Evolutionary conservation across 2,888 invertebrate species (phyloP), one percentile per base, ranked within the genome.

Genomic region (Aplocera efformata): DNA sequence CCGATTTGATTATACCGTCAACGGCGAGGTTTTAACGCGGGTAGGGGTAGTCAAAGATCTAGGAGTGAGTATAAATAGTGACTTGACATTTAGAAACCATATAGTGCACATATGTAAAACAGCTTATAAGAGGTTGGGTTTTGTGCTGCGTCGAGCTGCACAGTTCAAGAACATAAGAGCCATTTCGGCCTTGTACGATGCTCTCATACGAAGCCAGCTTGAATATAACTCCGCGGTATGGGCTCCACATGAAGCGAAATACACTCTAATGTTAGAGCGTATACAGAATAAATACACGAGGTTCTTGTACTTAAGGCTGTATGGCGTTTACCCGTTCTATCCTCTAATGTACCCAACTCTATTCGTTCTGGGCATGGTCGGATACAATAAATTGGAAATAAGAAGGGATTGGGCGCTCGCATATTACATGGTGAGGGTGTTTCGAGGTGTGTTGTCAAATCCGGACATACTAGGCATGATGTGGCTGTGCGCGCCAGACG

Each of bases 311-410:
- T 22, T 20, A 8, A 27, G 21, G 17, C 11, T 21, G 5, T 26
- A 27, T 8, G 45, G 45, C 6, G 33, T 42, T 4, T 49, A 49
- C 21, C 42, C 45, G 3, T 40, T 28, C 8, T 44, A 35, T 25
- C 44, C 41, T 0, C 20, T 41, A 9, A 33, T 45, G 24, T 49
- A 49, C 30, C 46, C 49, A 5, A 42, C 45, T 21, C 20, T 42
- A 13, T 45, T 42, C 34, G 32, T 40, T 11, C 7, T 33, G 4
- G 42, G 46, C 6, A 50, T 50, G 43, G 35, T 48, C 7, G 44
- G 48, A 20, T 29, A 41, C 11, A 22, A 33, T n/a, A 34, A 32
- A 7, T 13, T 49, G 10, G 37, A 37, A 33, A 7, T 33, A n/a
- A 28, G 26, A 17, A 2, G 13, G 13, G 13, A 17, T 5, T 5